These are phyloP conservation scores for Labia minor DNA, from an alignment of 2,888 invertebrate species.

Conservation along the genomic window DNA sequence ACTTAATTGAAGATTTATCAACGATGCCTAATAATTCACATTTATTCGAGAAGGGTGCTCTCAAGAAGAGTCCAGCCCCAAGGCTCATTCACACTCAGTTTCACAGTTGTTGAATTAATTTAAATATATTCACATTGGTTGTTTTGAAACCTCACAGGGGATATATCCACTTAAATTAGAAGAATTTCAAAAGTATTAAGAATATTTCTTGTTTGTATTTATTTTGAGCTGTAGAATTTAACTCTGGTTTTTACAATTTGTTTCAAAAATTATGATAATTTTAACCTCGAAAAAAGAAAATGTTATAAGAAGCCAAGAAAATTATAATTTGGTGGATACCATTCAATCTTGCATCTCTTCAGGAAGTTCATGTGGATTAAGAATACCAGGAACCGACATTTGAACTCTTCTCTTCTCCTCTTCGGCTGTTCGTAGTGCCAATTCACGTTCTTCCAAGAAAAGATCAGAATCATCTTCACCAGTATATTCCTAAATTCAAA, in stretches of 20 bases:
- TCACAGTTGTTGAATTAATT: neutral
- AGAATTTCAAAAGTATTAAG: neutral
- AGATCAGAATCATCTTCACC: constrained; percentile 97
- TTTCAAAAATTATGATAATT: neutral
- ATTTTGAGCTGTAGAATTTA: neutral
- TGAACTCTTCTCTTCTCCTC: constrained; percentile 87
- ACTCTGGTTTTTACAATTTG: neutral
- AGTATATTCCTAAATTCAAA: constrained; percentile 77
- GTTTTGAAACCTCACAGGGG: neutral
- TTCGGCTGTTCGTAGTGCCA: constrained; percentile 78
- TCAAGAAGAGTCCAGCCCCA: neutral
- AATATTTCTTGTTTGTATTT: neutral
- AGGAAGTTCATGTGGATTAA: constrained; percentile 89
- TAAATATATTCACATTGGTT: neutral
- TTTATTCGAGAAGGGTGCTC: neutral
- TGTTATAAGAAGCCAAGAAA: no score
- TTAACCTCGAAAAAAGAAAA: no score
- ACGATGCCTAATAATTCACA: neutral
- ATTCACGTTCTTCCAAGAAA: constrained; percentile 92
- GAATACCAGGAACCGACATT: constrained; percentile 89
- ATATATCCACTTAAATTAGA: neutral
- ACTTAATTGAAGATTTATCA: neutral
- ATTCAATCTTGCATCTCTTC: constrained; percentile 81
- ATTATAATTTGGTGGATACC: neutral
- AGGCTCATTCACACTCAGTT: neutral